Base-by-base conservation (phyloP, 2,888 invertebrate genomes). In the Nowickia ferox region DNA sequence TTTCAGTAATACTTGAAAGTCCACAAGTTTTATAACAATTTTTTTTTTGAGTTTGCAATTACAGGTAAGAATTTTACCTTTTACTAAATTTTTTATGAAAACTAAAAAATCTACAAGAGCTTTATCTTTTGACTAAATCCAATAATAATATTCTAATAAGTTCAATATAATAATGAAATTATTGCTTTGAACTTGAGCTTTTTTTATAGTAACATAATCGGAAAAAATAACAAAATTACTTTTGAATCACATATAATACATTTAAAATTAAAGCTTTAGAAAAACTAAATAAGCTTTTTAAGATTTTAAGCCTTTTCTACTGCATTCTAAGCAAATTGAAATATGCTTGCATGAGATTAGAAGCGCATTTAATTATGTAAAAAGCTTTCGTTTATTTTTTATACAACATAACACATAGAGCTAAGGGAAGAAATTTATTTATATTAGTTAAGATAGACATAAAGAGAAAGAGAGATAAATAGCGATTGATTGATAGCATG, bases 401-500 rank as follows among this genome's bases (percentile, higher is more conserved):
- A 15, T 77, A 83, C 65, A 81, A 61, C 69, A 81, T 78, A 76
- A 74, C 61, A 72, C 8, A 81, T 59, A 83, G 22, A 66, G 78
- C 77, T 78, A 74, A 61, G 59, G 72, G 72, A 48, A 66, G 48
- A 83, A 59, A 72, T 30, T 66, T 74, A 19, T 63, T 55, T n/a
- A 46, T 22, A 68, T 66, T 72, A 57, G 57, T 65, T 74, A 38
- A 68, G 13, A 72, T 15, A 74, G 17, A 59, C 15, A 66, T 22
- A 22, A 59, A 55, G 0, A 71, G 30, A 63, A 13, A 77, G 44
- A 77, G 4, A 82, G 44, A 46, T 38, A 57, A 9, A 57, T 13
- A 79, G 9, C 40, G 6, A 69, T 8, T 69, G 9, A 69, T 8
- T 76, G 30, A 69, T 11, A 65, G n/a, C 48, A 42, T 51, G 57